phyloP scores from a whole-genome alignment of 2,888 invertebrate species.

The Mactromeris polynyma region DNA sequence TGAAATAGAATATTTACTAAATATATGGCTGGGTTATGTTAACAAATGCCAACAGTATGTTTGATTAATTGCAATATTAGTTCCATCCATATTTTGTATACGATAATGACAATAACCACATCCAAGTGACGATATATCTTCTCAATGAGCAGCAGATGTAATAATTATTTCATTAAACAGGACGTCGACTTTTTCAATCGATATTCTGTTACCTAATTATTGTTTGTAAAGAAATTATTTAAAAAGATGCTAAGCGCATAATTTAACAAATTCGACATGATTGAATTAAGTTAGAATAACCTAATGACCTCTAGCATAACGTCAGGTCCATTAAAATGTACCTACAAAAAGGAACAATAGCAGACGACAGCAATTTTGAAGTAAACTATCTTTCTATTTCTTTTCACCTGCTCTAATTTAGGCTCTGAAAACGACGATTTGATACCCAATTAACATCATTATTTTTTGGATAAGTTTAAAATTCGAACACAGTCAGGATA shows the following conservation, averaged over 20 bases:
- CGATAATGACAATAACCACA: constrained; percentile 21
- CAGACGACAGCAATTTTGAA: too few relatives aligned
- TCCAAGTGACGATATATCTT: constrained; percentile 20
- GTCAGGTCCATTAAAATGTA: background rate
- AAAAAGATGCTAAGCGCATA: background rate
- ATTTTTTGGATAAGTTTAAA: too few relatives aligned
- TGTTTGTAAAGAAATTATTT: constrained; percentile 9
- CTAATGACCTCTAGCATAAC: background rate
- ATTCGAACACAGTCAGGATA: too few relatives aligned
- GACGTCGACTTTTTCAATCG: constrained; percentile 3
- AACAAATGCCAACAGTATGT: constrained; percentile 26
- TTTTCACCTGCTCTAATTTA: too few relatives aligned
- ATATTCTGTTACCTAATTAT: constrained; percentile 29
- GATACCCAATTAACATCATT: background rate
- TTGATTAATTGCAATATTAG: constrained; percentile 34
- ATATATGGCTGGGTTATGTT: constrained; percentile 26
- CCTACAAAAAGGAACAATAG: background rate
- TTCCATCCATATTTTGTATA: constrained; percentile 17
- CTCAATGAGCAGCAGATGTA: constrained; percentile 4
- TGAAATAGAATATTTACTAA: constrained; percentile 44
- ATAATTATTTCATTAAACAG: constrained; percentile 4
- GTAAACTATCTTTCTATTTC: too few relatives aligned
- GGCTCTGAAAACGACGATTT: background rate
- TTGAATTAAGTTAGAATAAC: background rate
- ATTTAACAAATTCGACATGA: background rate